These are phyloP conservation scores for Drepana falcataria DNA, from an alignment of 2,888 invertebrate species.

Conservation along the genomic window DNA sequence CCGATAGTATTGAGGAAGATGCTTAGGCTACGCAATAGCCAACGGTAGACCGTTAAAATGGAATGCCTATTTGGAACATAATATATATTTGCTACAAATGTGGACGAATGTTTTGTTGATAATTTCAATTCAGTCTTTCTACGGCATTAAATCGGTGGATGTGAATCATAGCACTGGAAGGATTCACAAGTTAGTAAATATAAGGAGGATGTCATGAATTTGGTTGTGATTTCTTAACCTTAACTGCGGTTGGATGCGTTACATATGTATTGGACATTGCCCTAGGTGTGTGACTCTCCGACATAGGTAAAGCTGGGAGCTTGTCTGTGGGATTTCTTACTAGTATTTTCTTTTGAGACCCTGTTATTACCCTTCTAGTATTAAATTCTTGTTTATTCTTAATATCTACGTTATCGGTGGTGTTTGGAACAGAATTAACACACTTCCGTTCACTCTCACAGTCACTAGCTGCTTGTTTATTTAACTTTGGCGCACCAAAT, in stretches of 20 bases:
- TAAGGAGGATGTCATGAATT: slow-evolving; percentile 58
- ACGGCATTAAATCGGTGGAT: slow-evolving; percentile 51
- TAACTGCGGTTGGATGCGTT: slow-evolving; percentile 67
- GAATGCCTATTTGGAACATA: too few species aligned
- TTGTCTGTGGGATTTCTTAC: slow-evolving; percentile 87
- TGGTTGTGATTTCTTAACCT: slow-evolving; percentile 65
- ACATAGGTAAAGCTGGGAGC: slow-evolving; percentile 82
- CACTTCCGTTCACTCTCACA: slow-evolving; percentile 67
- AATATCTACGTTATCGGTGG: slow-evolving; percentile 68
- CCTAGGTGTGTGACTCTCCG: slow-evolving; percentile 74
- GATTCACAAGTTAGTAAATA: slow-evolving; percentile 57
- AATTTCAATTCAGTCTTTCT: slow-evolving; percentile 57
- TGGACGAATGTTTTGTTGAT: slow-evolving; percentile 15
- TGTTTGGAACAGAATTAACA: slow-evolving; percentile 62
- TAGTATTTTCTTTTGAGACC: slow-evolving; percentile 72
- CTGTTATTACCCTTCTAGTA: slow-evolving; percentile 83
- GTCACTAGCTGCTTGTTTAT: slow-evolving; percentile 60
- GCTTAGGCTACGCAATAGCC: too few species aligned
- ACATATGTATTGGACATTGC: slow-evolving; percentile 86
- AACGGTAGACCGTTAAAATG: too few species aligned
- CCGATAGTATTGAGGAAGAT: too few species aligned
- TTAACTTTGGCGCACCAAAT: slow-evolving; percentile 86
- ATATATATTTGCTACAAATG: slow-evolving; percentile 6
- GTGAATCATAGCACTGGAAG: slow-evolving; percentile 72
- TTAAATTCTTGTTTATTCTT: slow-evolving; percentile 71